These are phyloP conservation scores for Lycophotia porphyrea DNA, from an alignment of 2,888 invertebrate genomes.

Conservation along the genomic window DNA sequence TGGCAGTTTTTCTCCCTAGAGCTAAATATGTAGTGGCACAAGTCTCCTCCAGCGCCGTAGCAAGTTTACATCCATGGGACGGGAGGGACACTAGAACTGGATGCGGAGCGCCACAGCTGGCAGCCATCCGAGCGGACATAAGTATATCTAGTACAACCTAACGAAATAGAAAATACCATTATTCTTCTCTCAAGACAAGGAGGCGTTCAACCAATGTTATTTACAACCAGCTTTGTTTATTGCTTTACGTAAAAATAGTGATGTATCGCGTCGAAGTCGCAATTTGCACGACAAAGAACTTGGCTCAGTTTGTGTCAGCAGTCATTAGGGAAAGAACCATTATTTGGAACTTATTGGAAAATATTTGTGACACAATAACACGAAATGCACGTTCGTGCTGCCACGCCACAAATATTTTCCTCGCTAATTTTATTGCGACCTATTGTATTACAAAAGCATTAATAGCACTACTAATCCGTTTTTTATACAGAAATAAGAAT, in stretches of 20 bases:
- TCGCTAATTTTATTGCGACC: conserved; percentile 64
- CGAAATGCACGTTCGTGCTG: conserved; percentile 60
- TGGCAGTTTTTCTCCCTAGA: conserved; percentile 35
- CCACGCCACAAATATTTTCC: conserved; percentile 54
- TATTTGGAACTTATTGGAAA: conserved; percentile 55
- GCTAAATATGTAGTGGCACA: conserved; percentile 47
- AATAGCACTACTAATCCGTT: conserved; percentile 53
- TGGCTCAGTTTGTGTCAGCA: conserved; percentile 53
- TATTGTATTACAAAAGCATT: conserved; percentile 61
- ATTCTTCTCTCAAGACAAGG: conserved; percentile 87
- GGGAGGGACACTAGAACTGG: conserved; percentile 77
- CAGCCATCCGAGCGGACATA: conserved; percentile 86
- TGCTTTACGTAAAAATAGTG: conserved; percentile 78
- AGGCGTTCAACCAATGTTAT: conserved; percentile 88
- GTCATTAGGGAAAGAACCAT: conserved; percentile 56
- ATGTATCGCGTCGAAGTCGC: conserved; percentile 52
- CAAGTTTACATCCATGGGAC: conserved; percentile 79
- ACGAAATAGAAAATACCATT: conserved; percentile 90
- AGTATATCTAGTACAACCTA: conserved; percentile 85
- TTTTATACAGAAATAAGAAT: conserved; percentile 60
- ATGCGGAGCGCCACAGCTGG: conserved; percentile 84
- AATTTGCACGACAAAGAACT: conserved; percentile 58
- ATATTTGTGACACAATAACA: conserved; percentile 58
- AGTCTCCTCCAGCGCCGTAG: conserved; percentile 77
- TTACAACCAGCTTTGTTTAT: conserved; percentile 87